Base-by-base conservation (phyloP, 2,797 vertebrate genomes). In the Sebastes glaucus region DNA sequence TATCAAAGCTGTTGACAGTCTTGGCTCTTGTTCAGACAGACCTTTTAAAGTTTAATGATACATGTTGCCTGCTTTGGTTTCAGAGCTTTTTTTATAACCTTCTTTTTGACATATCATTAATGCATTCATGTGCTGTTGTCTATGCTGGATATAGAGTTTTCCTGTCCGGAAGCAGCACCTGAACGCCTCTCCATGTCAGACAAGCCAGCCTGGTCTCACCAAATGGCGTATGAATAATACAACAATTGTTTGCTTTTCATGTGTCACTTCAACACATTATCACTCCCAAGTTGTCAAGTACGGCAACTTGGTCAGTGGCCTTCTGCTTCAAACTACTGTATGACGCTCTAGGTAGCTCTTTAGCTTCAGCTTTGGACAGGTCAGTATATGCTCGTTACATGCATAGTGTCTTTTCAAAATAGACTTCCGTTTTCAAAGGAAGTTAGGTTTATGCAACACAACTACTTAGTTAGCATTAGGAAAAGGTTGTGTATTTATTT, bases 31-130 rank as follows among this genome's bases (percentile, higher is more conserved):
- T 73, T 87, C 84, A 78, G 77, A 65, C 79, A 62, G 59, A 82
- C 16, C 49, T 77, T 46, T 91, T 84, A 82, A 87, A 87, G n/a
- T 83, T 75, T 84, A 85, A 88, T 82, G 74, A 78, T 56, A 74
- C 74, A 77, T 63, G 74, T 74, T 81, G 63, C 65, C 63, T 20
- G 62, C 59, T 85, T 82, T 71, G 38, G 20, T 59, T 84, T 69
- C 28, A 11, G 27, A 25, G 16, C 7, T 61, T 25, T 63, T 23
- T 59, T 30, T 22, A 6, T 38, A 57, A 28, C 20, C 10, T 53
- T 28, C 16, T 10, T 59, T 64, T 0, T 71, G 74, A 82, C 63
- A 59, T 60, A 18, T 61, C 46, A 75, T 62, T 68, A 78, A 81
- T 84, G 63, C 42, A 82, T 62, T 69, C 11, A 13, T 52, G 52